Conservation (phyloP, 2,888 invertebrate species). For the Celastrina argiolus region DNA sequence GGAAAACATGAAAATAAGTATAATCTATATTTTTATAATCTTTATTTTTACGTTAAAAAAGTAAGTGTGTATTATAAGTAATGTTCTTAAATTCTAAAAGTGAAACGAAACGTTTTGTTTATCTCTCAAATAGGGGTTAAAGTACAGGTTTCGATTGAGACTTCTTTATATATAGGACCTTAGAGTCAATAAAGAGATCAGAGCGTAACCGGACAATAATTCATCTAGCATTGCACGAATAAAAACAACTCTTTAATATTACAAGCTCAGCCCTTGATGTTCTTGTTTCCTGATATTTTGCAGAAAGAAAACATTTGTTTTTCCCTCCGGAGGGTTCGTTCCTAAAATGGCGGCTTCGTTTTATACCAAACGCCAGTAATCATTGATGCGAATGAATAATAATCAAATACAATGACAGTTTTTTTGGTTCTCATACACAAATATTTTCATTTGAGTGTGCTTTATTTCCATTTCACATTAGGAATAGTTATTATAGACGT, state of each 20-base stretch:
- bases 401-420: slow-evolving; percentile 7
- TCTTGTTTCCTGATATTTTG: slow-evolving; percentile 10
- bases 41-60: too few relatives aligned
- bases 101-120: too few relatives aligned
- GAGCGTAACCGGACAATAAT: neutral
- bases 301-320: slow-evolving; percentile 14
- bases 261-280: neutral
- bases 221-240: neutral
- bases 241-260: slow-evolving; percentile 5
- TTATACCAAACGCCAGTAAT: slow-evolving; percentile 10
- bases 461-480: too few relatives aligned
- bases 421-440: neutral
- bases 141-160: too few relatives aligned
- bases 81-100: too few relatives aligned
- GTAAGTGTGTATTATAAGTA: too few relatives aligned
- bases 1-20: too few relatives aligned
- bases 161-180: too few relatives aligned
- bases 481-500: too few relatives aligned
- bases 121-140: too few relatives aligned
- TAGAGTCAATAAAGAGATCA: neutral
- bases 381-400: slow-evolving; percentile 2
- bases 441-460: neutral
- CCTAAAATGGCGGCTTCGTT: slow-evolving; percentile 15
- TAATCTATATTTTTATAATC: too few relatives aligned
- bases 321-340: neutral